A percentile compares a stretch with the other conserved stretches of the same genome.
These are phyloP conservation scores for Amniataba percoides DNA, from an alignment of 2,797 vertebrate species.

Conservation along the genomic window DNA sequence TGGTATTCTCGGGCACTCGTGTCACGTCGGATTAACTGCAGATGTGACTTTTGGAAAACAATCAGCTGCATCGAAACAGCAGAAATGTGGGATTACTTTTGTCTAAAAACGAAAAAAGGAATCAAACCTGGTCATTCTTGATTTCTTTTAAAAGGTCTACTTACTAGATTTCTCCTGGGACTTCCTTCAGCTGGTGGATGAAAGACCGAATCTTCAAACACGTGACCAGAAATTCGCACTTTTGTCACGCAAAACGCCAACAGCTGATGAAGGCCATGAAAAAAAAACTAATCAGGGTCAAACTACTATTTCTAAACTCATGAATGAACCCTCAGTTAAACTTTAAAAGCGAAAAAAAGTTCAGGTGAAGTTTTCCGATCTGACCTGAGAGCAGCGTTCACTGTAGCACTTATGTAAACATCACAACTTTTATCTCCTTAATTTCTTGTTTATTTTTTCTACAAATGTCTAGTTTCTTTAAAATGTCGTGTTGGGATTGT, in stretches of 20 bases:
- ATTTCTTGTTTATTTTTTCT: constrained; percentile 12
- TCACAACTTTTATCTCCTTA: background rate
- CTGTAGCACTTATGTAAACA: constrained; percentile 38
- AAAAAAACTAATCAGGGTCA: background rate
- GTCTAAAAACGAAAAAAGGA: no score
- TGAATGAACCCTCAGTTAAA: background rate
- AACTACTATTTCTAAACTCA: background rate
- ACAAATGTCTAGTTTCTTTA: background rate
- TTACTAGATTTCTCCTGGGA: background rate
- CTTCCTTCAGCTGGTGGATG: background rate
- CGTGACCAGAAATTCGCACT: background rate
- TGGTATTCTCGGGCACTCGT: constrained; percentile 15
- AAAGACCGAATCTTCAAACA: no score
- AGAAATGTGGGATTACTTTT: background rate
- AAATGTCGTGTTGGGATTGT: background rate
- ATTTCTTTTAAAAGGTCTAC: background rate
- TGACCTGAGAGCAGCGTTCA: constrained; percentile 28
- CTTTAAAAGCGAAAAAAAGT: background rate
- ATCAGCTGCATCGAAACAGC: background rate
- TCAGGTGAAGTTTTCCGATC: background rate
- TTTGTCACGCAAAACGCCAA: background rate
- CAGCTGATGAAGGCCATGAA: background rate
- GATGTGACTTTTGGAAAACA: constrained; percentile 29
- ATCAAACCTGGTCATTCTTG: background rate
- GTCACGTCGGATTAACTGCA: constrained; percentile 42